Percentiles rank a stretch among this genome's conserved stretches.
Evolutionary conservation across 2,113 vertebrate genomes (phyloP).

Genomic region (Orientallactaga bullata): DNA sequence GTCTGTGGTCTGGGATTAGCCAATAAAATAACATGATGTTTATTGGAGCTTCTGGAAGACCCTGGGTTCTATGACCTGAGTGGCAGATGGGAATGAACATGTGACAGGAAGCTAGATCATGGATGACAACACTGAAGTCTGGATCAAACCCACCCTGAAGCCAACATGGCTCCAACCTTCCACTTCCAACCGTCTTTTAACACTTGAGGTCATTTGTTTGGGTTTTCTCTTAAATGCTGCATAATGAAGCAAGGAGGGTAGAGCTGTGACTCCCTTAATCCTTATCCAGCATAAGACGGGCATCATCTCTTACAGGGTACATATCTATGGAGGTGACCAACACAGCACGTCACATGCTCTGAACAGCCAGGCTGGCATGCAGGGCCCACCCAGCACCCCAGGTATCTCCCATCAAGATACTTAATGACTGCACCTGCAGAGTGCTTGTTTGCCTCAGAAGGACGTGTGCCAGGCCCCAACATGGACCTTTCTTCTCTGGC

Average conservation of each 20-base stretch:
- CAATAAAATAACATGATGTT: neutral
- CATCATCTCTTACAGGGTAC: neutral
- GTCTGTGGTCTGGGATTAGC: neutral
- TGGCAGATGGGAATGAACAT: too few relatives aligned
- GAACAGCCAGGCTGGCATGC: too few relatives aligned
- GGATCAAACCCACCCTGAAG: neutral
- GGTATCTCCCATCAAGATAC: too few relatives aligned
- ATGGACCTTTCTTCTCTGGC: too few relatives aligned
- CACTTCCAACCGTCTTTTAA: neutral
- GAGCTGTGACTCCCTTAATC: neutral
- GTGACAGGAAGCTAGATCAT: too few relatives aligned
- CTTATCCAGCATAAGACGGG: neutral
- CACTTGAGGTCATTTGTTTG: neutral
- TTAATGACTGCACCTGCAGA: neutral
- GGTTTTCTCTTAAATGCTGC: neutral
- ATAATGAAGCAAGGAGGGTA: neutral
- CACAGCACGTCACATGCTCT: neutral
- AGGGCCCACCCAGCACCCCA: neutral
- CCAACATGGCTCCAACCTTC: neutral
- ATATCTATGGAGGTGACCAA: too few relatives aligned
- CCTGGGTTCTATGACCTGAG: neutral
- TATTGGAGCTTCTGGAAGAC: neutral
- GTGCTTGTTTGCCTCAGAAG: neutral
- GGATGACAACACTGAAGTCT: rapidly evolving
- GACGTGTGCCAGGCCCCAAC: too few relatives aligned